Base-by-base conservation (phyloP, 2,888 invertebrate species). In the Heteromyza rotundicornis region DNA sequence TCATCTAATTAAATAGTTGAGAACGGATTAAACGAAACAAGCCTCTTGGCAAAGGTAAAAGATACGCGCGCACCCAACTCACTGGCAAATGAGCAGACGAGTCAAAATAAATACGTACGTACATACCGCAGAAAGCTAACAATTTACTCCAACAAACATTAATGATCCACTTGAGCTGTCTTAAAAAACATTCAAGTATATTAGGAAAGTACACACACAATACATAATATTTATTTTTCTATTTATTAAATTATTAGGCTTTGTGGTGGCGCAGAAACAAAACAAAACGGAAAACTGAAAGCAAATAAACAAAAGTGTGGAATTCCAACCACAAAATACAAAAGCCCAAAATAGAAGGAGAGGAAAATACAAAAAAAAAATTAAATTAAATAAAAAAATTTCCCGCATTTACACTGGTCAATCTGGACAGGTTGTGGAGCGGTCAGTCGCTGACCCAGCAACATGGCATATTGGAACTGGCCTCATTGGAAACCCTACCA, bases 131-230 rank as follows among this genome's bases (percentile, higher is more conserved):
- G n/a, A 60, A 35, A 27, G 19, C 20, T 22, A 62, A 56, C 61
- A 50, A 44, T 64, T 65, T 59, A 63, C 57, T 56, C 64, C 53
- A 58, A 64, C 74, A 74, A 70, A 68, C 69, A 72, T 66, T 68
- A 70, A 68, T 69, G 71, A 68, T 65, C 63, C 67, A 70, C 69
- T 70, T 64, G 68, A 66, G 62, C 62, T 62, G 70, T 67, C 65
- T 69, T 67, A 64, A 67, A 69, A 73, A 73, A 64, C 49, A 61
- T 57, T 59, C 59, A 53, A 61, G 61, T 64, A 49, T 57, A 64
- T 61, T 58, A 53, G 64, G 59, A 61, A 27, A 47, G 60, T 35
- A 64, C 47, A 60, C 19, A 24, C 19, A 24, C 44, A 1, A 55
- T 59, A 59, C 36, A 27, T 53, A 52, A 52, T 56, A 63, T 60